Conservation (phyloP, 2,888 invertebrate genomes). For the Diarsia dahlii region DNA sequence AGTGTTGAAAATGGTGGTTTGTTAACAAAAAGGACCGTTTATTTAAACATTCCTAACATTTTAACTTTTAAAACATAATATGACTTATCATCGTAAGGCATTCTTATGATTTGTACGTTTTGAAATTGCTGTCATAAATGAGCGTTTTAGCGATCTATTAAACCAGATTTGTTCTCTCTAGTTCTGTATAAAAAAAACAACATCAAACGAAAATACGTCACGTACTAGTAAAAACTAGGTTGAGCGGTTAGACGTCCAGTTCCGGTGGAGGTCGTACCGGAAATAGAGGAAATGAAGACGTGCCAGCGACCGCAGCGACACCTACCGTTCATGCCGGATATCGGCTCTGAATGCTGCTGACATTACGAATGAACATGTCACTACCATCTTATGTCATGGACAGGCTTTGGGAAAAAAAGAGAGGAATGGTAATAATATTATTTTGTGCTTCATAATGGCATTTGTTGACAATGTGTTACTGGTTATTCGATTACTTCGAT, state of each 20-base stretch:
- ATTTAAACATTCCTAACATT: no score
- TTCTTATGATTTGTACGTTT: neutral
- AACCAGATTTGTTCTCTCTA: neutral
- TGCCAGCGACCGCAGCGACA: constrained; percentile 62
- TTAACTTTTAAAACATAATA: neutral
- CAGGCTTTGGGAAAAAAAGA: neutral
- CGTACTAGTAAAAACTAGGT: constrained; percentile 60
- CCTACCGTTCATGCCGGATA: constrained; percentile 64
- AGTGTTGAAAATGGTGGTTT: neutral
- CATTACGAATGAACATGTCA: constrained; percentile 52
- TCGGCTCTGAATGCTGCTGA: constrained; percentile 56
- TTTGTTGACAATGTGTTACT: neutral
- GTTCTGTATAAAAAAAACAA: no score
- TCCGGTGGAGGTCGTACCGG: constrained; percentile 60
- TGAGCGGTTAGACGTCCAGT: constrained; percentile 44
- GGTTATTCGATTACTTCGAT: no score
- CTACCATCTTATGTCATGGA: neutral
- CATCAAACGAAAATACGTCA: constrained; percentile 36
- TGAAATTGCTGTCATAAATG: neutral
- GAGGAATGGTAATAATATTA: neutral
- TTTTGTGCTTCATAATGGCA: neutral
- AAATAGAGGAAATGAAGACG: constrained; percentile 70
- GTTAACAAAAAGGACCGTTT: neutral
- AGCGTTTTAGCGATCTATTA: neutral
- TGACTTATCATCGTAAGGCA: neutral